Base-by-base conservation (phyloP, 2,888 invertebrate genomes). In the Argynnis bischoffii region DNA sequence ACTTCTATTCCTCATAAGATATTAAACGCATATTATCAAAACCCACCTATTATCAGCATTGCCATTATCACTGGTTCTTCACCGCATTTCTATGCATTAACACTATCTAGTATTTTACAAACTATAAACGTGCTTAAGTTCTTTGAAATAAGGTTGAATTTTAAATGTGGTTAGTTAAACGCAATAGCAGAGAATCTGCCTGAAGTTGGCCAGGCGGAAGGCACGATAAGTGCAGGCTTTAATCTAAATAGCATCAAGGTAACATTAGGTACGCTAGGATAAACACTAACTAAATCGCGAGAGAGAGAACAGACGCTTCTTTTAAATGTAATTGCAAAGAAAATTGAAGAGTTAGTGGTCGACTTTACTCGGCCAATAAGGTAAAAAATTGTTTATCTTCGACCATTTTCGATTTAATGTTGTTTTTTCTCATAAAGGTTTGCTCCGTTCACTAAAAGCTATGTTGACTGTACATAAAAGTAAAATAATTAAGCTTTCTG, bases 201-300 rank as follows among this genome's bases (percentile, higher is more conserved):
- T 76, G 76, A 78, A 85, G 83, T 84, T 83, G 79, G 80, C 82
- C 81, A 83, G 77, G 84, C 85, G 88, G 87, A 89, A 89, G 80
- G 82, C 76, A 77, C 76, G 90, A 90, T 90, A 92, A 90, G 87
- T 89, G 83, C 83, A 77, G 72, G 81, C 81, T 85, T 87, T 89
- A 89, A 91, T 90, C 89, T 88, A 89, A 90, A 90, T 87, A 87
- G 85, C 84, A 89, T 86, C 88, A 82, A 82, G 81, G 79, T 82
- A 78, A 76, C 74, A 79, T 80, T 77, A 74, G 81, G 80, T 79
- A 81, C 73, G 80, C 78, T 71, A 75, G 74, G 75, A 75, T 78
- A 77, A 79, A 72, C 67, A 69, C 65, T 67, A 60, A 79, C 78
- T 69, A 65, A 71, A 65, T 66, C 64, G 64, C 59, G 64, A 67